Evolutionary conservation across 2,888 invertebrate genomes (phyloP), one percentile per base, ranked within the genome.

Genomic region (Nesidiocoris tenuis): DNA sequence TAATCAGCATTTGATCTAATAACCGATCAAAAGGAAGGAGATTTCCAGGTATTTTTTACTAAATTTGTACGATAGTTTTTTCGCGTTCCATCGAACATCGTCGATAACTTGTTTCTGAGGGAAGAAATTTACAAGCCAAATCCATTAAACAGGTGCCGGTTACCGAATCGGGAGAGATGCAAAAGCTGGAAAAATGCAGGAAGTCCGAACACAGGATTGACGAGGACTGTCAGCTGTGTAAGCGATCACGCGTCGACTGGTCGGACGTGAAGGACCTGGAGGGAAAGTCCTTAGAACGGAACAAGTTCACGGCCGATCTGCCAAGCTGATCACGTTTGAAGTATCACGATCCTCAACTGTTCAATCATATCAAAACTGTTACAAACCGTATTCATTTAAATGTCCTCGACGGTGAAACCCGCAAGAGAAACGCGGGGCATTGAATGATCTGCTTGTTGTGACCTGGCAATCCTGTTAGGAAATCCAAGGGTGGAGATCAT

Each of bases 271-370:
- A 12, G 39, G 39, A 39, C 5, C 39, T 39, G 5, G 12, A 39
- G 39, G 39, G 39, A 39, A 39, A 39, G 39, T 39, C 39, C n/a
- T 39, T 39, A 3, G 5, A 39, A 39, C 39, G 39, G 39, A 56
- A 67, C 67, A 67, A 67, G 67, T 67, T 67, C 67, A 67, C 22
- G 67, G 67, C 67, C 67, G 67, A 21, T 67, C 55, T 55, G 67
- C 56, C 67, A 19, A 22, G n/a, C 67, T 19, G 67, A 56, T 55
- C 67, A 67, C 67, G 67, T 67, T 22, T 19, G 54, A 25, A 54
- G 22, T 22, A 25, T 61, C 61, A 22, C 64, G 17, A 25, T 24
- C 24, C 7, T 22, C 5, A 22, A 2, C 39, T 7, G 39, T 39
- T 39, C 39, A 39, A 39, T 39, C 39, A 39, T 39, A 39, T 39